Percentiles rank a stretch among this genome's conserved stretches.
Conservation (phyloP, 2,888 invertebrate species). For the Dyspetes luteomarginatus region DNA sequence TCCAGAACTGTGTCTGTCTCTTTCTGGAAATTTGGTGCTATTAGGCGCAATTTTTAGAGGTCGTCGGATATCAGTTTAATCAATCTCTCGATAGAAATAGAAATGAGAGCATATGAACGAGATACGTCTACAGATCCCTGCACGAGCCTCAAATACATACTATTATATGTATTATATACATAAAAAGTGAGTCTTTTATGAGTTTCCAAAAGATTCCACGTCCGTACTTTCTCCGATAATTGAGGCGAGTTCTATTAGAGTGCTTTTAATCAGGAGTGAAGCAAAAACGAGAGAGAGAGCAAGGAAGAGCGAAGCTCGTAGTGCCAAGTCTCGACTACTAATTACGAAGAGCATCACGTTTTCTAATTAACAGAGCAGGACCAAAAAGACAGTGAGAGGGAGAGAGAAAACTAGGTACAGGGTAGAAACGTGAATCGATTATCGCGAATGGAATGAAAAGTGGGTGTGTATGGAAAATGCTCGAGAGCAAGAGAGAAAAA, state of each 20-base stretch:
- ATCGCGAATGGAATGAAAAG: conserved; percentile 49
- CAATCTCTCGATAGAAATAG: conserved; percentile 11
- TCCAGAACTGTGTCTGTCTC: too few relatives aligned
- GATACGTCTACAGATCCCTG: background rate
- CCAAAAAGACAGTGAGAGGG: conserved; percentile 1
- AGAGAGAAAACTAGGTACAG: conserved; percentile 11
- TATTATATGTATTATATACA: conserved; percentile 5
- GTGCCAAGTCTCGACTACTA: conserved; percentile 76
- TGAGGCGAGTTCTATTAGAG: conserved; percentile 80
- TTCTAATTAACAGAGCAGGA: conserved; percentile 78
- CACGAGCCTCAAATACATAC: too few relatives aligned
- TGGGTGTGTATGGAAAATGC: background rate
- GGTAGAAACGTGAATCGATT: conserved; percentile 48
- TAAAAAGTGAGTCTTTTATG: conserved; percentile 35
- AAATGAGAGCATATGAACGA: background rate
- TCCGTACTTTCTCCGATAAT: conserved; percentile 73
- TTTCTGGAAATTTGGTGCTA: conserved; percentile 17
- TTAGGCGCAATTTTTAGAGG: conserved; percentile 17
- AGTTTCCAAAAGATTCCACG: conserved; percentile 60
- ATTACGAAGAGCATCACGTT: conserved; percentile 78
- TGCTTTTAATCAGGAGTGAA: conserved; percentile 78
- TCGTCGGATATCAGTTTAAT: conserved; percentile 13
- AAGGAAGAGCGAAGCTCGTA: conserved; percentile 65
- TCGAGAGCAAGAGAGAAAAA: conserved; percentile 4
- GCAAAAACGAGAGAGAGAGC: conserved; percentile 59